Conservation (phyloP, 1,140 invertebrate genomes). For the Bombus impatiens region DNA sequence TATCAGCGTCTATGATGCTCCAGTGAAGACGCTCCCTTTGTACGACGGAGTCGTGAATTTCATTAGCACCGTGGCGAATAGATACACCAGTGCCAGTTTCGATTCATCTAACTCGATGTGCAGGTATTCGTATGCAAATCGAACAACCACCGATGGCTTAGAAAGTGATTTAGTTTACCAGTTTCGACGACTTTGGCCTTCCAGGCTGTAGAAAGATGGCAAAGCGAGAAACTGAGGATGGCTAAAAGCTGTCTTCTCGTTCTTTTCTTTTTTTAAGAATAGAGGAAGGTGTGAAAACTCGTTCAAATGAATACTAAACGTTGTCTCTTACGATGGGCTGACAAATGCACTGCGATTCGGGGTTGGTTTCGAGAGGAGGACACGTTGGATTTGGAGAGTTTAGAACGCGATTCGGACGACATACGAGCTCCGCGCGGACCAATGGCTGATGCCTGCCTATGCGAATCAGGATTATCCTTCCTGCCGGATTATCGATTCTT, state of each 20-base stretch:
- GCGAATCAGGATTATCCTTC: slow-evolving; percentile 65
- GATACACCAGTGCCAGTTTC: background rate
- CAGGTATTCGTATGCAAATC: slow-evolving; percentile 20
- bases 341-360: background rate
- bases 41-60: slow-evolving; percentile 56
- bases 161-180: background rate
- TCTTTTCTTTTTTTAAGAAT: too few relatives aligned
- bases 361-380: background rate
- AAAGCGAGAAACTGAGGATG: background rate
- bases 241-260: background rate
- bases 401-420: background rate
- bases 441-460: slow-evolving; percentile 42
- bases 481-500: slow-evolving; percentile 53
- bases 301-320: slow-evolving; percentile 3
- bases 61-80: slow-evolving; percentile 46
- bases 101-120: slow-evolving; percentile 6
- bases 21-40: slow-evolving; percentile 12
- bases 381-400: background rate
- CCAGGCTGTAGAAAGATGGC: too few relatives aligned
- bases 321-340: background rate
- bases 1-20: background rate
- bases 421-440: background rate
- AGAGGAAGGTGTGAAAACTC: background rate
- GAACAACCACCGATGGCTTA: background rate
- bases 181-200: background rate